Evolutionary conservation across 2,888 invertebrate species (phyloP), one percentile per base, ranked within the genome.

Genomic region (Eupithecia exiguata): DNA sequence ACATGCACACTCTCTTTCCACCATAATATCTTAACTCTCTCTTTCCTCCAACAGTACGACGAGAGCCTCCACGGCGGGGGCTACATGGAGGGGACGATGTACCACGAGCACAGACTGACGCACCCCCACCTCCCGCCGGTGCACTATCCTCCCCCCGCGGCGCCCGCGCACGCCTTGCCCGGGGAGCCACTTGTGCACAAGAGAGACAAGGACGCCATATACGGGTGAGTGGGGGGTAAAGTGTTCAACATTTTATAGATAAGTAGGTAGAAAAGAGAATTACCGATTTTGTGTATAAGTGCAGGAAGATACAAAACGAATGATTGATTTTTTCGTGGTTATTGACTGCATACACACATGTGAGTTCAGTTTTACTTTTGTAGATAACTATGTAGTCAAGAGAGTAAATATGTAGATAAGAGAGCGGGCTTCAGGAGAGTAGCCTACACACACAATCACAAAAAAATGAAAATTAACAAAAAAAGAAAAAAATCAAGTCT

Each of bases 161-260:
- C 98, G 95, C 96, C 97, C 86, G 97, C 98, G 95, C 98, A 98
- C 95, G 97, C 98, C 91, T 96, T 97, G 95, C 97, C 97, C 86
- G 96, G 96, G 88, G 96, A 95, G 94, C 98, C 98, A 87, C 98
- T 98, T 94, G 98, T 98, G 87, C 98, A 98, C 95, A 99, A 99
- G 95, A 96, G 99, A 91, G 99, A 99, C 96, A 99, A 99, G 96
- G 99, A 99, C 96, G 98, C 99, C 91, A 99, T 99, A 93, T 99
- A 99, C 95, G 98, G 99, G 99, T 99, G 96, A 97, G 98, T 96
- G 82, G 70, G 89, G 88, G 94, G 93, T 94, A 94, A 92, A 77
- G 92, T 92, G 87, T 84, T 66, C 40, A 36, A 65, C 14, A 12
- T 58, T 25, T 53, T 21, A 21, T 21, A 21, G 49, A 21, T 21